Evolutionary conservation across 2,113 vertebrate species (phyloP).

Genomic region (Kryptolebias marmoratus): DNA sequence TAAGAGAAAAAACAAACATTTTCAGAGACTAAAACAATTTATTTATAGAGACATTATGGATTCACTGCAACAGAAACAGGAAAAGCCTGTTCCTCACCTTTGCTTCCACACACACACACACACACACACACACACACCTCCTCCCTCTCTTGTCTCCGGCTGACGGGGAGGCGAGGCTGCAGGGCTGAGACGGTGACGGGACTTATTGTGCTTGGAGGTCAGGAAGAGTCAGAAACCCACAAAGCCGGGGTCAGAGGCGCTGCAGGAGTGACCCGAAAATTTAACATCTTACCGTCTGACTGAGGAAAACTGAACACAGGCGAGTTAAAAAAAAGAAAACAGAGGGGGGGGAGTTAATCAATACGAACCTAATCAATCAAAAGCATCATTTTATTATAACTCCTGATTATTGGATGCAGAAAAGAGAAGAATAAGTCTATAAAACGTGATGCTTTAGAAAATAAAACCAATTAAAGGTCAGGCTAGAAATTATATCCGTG

Average conservation of each 20-base stretch:
- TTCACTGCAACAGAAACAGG: too few relatives aligned
- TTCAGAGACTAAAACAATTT: too few relatives aligned
- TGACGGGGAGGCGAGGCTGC: neutral
- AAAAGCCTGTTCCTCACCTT: too few relatives aligned
- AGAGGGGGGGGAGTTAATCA: neutral
- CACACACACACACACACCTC: neutral
- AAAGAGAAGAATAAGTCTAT: too few relatives aligned
- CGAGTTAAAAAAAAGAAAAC: neutral
- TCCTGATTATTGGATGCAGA: too few relatives aligned
- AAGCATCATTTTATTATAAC: too few relatives aligned
- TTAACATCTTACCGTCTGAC: constrained; percentile 2
- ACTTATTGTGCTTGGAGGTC: constrained; percentile 57
- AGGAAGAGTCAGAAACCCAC: constrained; percentile 39
- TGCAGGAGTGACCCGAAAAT: neutral
- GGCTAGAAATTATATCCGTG: too few relatives aligned
- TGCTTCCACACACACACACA: too few relatives aligned
- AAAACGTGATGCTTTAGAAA: too few relatives aligned
- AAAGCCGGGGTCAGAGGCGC: constrained; percentile 47
- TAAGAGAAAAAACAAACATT: too few relatives aligned
- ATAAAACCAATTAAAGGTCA: too few relatives aligned
- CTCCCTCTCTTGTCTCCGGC: constrained; percentile 14
- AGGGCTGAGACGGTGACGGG: constrained; percentile 12
- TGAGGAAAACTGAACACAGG: neutral
- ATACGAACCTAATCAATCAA: neutral
- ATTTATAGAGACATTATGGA: too few relatives aligned